phyloP scores from a whole-genome alignment of 2,113 vertebrate species.

The Lepidothrix coronata region DNA sequence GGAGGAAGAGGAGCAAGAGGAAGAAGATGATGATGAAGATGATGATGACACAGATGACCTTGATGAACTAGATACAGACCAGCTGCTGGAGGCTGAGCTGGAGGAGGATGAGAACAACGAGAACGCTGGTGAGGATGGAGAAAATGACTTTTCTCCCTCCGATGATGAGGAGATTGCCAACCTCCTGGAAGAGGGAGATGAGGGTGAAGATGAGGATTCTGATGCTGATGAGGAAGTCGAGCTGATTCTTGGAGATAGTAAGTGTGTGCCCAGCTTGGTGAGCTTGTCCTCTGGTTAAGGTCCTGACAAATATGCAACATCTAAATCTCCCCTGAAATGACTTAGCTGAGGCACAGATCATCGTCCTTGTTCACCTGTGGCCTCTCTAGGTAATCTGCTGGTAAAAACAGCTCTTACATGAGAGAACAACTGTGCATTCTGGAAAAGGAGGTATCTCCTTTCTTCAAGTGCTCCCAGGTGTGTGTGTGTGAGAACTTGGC shows the following conservation, averaged over 20 bases:
- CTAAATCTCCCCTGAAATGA: not conserved
- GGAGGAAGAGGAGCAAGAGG: conserved; percentile 91
- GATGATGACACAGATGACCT: conserved; percentile 92
- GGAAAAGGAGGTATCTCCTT: not conserved
- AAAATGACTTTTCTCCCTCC: conserved; percentile 91
- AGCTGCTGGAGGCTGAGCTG: conserved; percentile 87
- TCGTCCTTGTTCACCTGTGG: not conserved
- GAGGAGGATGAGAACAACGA: conserved; percentile 91
- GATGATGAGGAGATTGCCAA: conserved; percentile 92
- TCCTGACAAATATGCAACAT: not conserved
- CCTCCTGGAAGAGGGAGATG: conserved; percentile 88
- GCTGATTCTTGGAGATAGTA: conserved; percentile 92
- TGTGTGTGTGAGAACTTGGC: not conserved
- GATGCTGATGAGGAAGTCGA: conserved; percentile 90
- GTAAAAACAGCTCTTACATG: not conserved
- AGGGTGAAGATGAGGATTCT: conserved; percentile 88
- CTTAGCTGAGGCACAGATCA: not conserved
- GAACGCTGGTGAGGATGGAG: conserved; percentile 88
- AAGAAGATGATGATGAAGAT: conserved; percentile 91
- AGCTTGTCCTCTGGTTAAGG: not conserved
- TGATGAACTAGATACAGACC: conserved; percentile 89
- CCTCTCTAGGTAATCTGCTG: not conserved
- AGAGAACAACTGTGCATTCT: not conserved
- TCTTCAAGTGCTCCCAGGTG: not conserved
- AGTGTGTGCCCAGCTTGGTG: conserved; percentile 64